A percentile compares a stretch with the other conserved stretches of the same genome.
Evolutionary conservation across 1,140 invertebrate genomes (phyloP).

Genomic region (Drosophila melanica): DNA sequence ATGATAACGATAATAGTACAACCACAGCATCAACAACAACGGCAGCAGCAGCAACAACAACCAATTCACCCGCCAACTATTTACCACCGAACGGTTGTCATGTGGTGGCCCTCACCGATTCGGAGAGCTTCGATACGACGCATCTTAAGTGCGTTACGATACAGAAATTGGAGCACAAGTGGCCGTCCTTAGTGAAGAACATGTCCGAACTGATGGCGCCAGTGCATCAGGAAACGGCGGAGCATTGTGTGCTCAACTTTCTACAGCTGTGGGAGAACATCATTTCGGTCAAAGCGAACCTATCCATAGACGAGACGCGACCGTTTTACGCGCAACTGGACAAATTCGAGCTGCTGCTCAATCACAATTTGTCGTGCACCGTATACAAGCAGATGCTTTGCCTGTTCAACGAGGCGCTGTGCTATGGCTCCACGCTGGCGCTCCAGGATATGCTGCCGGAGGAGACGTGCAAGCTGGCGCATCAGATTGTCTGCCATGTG

Average conservation of each 20-base stretch:
- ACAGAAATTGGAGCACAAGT: conserved; percentile 92
- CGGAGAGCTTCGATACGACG: conserved; percentile 91
- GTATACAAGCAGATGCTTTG: conserved; percentile 93
- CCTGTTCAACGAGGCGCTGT: conserved; percentile 94
- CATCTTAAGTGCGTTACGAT: conserved; percentile 93
- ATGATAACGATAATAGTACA: conserved; percentile 31
- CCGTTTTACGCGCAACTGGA: conserved; percentile 94
- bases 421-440: conserved; percentile 94
- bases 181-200: conserved; percentile 90
- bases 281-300: conserved; percentile 95
- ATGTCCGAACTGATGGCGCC: conserved; percentile 86
- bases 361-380: conserved; percentile 89
- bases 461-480: conserved; percentile 93
- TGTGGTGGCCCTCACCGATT: conserved; percentile 89
- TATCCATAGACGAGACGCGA: conserved; percentile 94
- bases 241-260: conserved; percentile 91
- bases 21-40: conserved; percentile 14
- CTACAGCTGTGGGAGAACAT: conserved; percentile 94
- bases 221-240: conserved; percentile 86
- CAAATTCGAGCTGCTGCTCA: conserved; percentile 90
- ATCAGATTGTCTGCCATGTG: conserved; percentile 92
- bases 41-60: conserved; percentile 24
- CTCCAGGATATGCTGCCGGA: conserved; percentile 93
- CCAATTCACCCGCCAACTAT: conserved; percentile 28
- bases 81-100: conserved; percentile 85